These are phyloP conservation scores for Eubasilissa regina DNA, from an alignment of 1,140 invertebrate genomes.

Conservation along the genomic window DNA sequence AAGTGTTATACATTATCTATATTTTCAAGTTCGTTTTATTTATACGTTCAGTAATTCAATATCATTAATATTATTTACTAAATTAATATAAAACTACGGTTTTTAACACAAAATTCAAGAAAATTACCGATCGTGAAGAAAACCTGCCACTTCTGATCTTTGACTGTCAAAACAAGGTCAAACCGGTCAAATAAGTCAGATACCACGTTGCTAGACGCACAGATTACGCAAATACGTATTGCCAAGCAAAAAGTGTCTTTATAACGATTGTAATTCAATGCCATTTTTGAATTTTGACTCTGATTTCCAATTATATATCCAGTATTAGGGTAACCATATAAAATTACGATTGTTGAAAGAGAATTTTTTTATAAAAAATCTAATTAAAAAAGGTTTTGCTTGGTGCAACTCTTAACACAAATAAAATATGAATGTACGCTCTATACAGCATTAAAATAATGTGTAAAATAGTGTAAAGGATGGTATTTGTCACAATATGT, in stretches of 20 bases:
- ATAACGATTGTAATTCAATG: not conserved
- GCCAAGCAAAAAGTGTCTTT: not conserved
- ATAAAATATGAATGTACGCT: too few species aligned
- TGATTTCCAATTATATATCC: not conserved
- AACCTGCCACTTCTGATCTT: not conserved
- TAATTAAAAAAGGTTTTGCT: too few species aligned
- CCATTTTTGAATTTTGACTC: not conserved
- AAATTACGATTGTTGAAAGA: too few species aligned
- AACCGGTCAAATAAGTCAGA: constrained; percentile 9
- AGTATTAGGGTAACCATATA: not conserved
- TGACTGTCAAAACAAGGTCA: constrained; percentile 41
- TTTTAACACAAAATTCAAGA: not conserved
- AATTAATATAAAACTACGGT: too few species aligned
- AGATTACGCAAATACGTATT: not conserved
- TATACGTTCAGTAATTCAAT: not conserved
- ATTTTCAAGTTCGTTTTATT: not conserved
- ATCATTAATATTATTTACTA: not conserved
- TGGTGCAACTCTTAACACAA: too few species aligned
- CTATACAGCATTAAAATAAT: too few species aligned
- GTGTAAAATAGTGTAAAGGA: too few species aligned
- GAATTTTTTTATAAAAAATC: too few species aligned
- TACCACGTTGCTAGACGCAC: not conserved
- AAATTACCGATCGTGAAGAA: not conserved
- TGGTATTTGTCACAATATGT: too few species aligned
- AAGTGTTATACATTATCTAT: not conserved